Evolutionary conservation across 2,113 vertebrate genomes (phyloP), one percentile per base, ranked within the genome.

Genomic region (Proterorhinus semilunaris): DNA sequence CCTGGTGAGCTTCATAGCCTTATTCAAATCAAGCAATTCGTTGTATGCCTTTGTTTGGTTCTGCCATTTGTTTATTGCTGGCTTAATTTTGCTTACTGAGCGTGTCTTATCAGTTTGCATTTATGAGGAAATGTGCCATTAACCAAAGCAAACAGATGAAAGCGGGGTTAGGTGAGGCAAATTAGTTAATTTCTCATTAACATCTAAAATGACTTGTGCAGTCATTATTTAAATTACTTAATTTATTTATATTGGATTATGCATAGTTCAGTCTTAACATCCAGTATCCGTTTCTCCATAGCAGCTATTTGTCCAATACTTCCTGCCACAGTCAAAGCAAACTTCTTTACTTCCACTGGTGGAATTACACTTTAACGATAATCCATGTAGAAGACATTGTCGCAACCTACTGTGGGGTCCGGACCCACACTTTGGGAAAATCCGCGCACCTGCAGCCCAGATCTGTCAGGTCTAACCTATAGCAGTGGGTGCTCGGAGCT

Each of bases 401-500:
- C 17, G 54, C 27, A 10, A 36, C 54, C 54, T 11, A 21, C 55
- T 42, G 55, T 13, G 55, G 55, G 10, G 55, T 42, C 27, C 55
- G 42, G 55, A 58, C 55, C 55, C 55, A 42, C 55, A 42, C 17
- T 58, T 58, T 58, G 55, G 27, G 55, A 58, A 58, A 42, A 27
- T 12, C 55, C 6, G 27, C 27, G 11, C 55, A 58, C 55, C 55
- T 58, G 55, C 55, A 42, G 21, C 42, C 55, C 27, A 58, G 55
- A 58, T 58, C 55, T 58, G 55, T 58, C 55, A 42, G 55, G 6
- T 58, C 55, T 58, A 58, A 58, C 55, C 55, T 58, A 58, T 58
- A 58, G 55, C 55, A 58, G 55, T 58, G 27, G 55, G 21, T 13
- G 55, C 55, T 58, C 55, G 15, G 55, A 36, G 21, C 55, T 42